Percentiles rank a stretch among this genome's conserved stretches.
These are phyloP conservation scores for Protophormia terraenovae DNA, from an alignment of 2,888 invertebrate species.

Conservation along the genomic window DNA sequence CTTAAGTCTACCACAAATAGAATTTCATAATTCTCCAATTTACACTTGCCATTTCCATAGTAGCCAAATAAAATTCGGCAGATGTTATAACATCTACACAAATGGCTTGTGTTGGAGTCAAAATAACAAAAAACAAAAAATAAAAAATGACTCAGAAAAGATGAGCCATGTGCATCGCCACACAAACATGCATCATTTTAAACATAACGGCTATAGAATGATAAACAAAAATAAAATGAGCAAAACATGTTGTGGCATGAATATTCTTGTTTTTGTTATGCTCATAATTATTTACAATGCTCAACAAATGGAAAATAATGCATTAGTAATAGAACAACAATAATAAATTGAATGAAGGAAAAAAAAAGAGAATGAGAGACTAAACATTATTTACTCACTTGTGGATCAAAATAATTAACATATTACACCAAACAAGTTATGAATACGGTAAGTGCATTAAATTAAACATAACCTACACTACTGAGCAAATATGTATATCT, in stretches of 20 bases:
- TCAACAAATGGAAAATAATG: conserved; percentile 9
- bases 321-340: not conserved
- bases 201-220: conserved; percentile 37
- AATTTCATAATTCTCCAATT: not conserved
- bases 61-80: not conserved
- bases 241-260: conserved; percentile 49
- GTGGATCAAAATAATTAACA: not conserved
- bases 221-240: not conserved
- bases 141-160: not conserved
- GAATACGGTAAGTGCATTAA: not conserved
- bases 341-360: not conserved
- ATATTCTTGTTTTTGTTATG: not conserved
- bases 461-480: too few relatives aligned
- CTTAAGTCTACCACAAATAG: too few relatives aligned
- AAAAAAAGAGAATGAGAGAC: not conserved
- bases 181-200: conserved; percentile 2
- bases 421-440: not conserved
- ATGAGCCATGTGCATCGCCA: not conserved
- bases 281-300: not conserved
- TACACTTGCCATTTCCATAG: not conserved
- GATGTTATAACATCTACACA: not conserved
- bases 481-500: too few relatives aligned
- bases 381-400: not conserved
- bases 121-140: not conserved
- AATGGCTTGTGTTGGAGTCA: not conserved